These are phyloP conservation scores for Ctenodactylus gundi DNA, from an alignment of 2,113 vertebrate species.

Conservation along the genomic window DNA sequence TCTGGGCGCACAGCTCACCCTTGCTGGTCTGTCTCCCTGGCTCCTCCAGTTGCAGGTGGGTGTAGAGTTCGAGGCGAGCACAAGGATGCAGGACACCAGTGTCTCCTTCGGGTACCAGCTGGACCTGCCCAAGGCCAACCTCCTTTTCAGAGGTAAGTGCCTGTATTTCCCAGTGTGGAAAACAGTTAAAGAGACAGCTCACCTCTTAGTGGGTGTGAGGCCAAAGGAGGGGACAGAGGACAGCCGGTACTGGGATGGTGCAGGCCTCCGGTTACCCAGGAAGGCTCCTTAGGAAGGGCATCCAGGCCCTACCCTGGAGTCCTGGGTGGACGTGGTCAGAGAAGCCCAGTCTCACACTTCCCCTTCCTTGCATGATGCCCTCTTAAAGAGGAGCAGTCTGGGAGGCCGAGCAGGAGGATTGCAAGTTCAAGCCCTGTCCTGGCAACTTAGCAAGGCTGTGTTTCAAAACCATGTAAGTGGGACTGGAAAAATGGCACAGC, in stretches of 20 bases:
- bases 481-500: too few relatives aligned
- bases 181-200: not conserved
- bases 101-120: slow-evolving; percentile 93
- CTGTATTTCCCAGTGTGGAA: not conserved
- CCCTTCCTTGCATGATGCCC: too few relatives aligned
- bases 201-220: not conserved
- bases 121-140: slow-evolving; percentile 93
- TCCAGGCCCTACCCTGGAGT: not conserved
- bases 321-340: too few relatives aligned
- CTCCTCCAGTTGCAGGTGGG: slow-evolving; percentile 90
- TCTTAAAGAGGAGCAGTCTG: too few relatives aligned
- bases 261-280: not conserved
- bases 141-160: slow-evolving; percentile 92
- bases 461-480: too few relatives aligned
- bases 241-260: accelerated
- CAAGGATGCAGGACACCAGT: slow-evolving; percentile 92
- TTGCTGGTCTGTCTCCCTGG: not conserved
- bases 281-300: accelerated
- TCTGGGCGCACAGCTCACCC: not conserved
- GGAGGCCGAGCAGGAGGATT: too few relatives aligned
- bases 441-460: too few relatives aligned
- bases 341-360: not conserved
- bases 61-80: slow-evolving; percentile 93
- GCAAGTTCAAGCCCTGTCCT: too few relatives aligned
- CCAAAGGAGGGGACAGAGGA: too few relatives aligned